A percentile compares a stretch with the other conserved stretches of the same genome.
These are phyloP conservation scores for Myanophis thanlyinensis DNA, from an alignment of 2,113 vertebrate species.

Conservation along the genomic window DNA sequence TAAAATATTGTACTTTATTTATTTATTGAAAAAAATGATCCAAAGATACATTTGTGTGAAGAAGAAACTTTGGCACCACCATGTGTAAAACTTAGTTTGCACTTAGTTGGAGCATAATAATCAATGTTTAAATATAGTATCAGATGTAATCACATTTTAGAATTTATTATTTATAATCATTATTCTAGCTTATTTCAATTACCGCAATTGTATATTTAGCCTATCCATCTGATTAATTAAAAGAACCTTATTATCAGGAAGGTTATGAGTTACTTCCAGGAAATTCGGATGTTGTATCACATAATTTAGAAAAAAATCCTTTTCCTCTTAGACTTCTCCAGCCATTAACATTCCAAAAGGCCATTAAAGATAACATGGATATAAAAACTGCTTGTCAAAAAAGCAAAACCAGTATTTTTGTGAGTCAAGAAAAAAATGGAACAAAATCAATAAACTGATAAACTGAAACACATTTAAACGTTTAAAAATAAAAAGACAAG, in stretches of 20 bases:
- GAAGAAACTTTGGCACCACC: not conserved
- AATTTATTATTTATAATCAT: not conserved
- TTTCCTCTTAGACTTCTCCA: not conserved
- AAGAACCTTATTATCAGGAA: not conserved
- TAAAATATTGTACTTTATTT: not conserved
- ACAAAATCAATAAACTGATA: not conserved
- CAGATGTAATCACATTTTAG: not conserved
- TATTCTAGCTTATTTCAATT: not conserved
- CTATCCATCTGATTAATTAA: not conserved
- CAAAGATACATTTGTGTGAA: not conserved
- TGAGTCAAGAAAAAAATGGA: not conserved
- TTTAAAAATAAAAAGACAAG: not conserved
- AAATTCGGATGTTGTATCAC: not conserved
- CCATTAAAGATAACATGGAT: not conserved
- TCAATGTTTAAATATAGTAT: not conserved
- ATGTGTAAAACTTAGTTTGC: not conserved
- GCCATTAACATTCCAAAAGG: not conserved
- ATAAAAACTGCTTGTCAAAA: not conserved
- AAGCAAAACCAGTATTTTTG: not conserved
- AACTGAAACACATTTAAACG: not conserved
- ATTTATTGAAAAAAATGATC: not conserved
- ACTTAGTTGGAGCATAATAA: not conserved
- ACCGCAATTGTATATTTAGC: not conserved
- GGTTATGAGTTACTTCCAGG: not conserved
- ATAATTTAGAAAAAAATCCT: not conserved